Conservation (phyloP, 2,113 vertebrate species). For the Glaucidium brasilianum region DNA sequence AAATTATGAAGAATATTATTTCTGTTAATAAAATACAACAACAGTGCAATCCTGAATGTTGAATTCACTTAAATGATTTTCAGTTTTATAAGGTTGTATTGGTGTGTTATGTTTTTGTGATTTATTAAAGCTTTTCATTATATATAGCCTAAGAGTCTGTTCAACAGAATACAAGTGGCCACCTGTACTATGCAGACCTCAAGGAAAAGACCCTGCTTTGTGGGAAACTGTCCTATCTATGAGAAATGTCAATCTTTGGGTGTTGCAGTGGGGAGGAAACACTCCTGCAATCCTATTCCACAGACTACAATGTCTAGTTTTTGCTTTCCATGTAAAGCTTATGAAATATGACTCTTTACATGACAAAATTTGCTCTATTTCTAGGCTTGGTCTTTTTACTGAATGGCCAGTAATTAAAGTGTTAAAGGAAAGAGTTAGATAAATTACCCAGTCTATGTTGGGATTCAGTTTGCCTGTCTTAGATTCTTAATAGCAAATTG, state of each 20-base stretch:
- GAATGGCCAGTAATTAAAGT: background rate
- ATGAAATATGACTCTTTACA: background rate
- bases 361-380: background rate
- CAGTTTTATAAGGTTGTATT: background rate
- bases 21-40: background rate
- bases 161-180: background rate
- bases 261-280: accelerated
- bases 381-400: background rate
- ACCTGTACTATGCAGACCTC: background rate
- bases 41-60: background rate
- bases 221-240: background rate
- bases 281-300: background rate
- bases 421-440: background rate
- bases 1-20: background rate
- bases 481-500: background rate
- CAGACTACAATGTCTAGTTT: background rate
- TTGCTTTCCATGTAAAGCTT: background rate
- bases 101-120: background rate
- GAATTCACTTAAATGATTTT: background rate
- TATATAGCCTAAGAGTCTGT: background rate
- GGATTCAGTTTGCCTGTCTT: background rate
- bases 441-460: background rate
- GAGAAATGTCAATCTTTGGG: background rate
- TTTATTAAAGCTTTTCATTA: background rate
- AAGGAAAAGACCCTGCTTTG: background rate